Evolutionary conservation across 2,113 vertebrate species (phyloP), one percentile per base, ranked within the genome.

Genomic region (Gnathonemus longibarbis): DNA sequence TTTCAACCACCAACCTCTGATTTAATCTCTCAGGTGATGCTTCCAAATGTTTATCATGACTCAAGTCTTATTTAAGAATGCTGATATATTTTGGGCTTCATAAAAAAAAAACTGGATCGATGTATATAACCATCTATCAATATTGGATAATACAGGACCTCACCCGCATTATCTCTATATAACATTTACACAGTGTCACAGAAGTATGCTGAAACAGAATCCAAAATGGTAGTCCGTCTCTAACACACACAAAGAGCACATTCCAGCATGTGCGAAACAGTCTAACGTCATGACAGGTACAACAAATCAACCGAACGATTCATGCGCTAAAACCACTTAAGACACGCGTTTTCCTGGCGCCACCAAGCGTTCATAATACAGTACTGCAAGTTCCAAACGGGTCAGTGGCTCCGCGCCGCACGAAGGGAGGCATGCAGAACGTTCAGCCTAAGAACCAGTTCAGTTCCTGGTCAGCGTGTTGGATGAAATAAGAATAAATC

Each of bases 301-400:
- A 31, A 87, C 85, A 87, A 35, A 53, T n/a, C 49, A 83, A 42
- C 31, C 24, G 87, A 58, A 46, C 39, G 74, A 90, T 84, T 56
- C 9, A 84, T 21, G 21, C 46, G 35, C 80, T 85, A 31, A 70
- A 31, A 70, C n/a, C 62, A 31, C n/a, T 80, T 42, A 80, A 8
- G 15, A 80, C 3, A 80, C 35, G 74, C 74, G 31, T 3, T 39
- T 42, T 42, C 3, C 74, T 80, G 35, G 74, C 35, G 74, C 35
- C 31, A 35, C 17, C 35, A 80, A 42, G 31, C 35, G 74, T 39
- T 42, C 74, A 19, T 42, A 42, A 15, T 5, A 19, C 35, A 42
- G 74, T 80, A 80, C 74, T 80, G 74, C 74, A 80, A 5, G 35
- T 19, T 80, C 5, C 35, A 35, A 80, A 42, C 74, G 35, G 74